Conservation (phyloP, 2,113 vertebrate species). For the Anhinga anhinga region DNA sequence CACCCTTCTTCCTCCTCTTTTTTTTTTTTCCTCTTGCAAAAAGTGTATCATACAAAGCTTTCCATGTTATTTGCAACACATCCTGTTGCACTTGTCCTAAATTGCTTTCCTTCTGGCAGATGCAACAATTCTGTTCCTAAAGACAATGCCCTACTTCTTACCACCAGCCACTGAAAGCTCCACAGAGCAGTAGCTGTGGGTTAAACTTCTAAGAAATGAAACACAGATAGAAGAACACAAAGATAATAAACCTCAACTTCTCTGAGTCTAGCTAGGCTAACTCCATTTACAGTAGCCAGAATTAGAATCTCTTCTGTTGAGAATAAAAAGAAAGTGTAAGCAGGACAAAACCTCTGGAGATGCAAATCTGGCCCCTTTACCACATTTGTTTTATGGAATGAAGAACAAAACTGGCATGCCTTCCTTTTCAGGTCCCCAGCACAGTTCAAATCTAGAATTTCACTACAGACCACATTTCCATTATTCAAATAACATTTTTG, state of each 20-base stretch:
- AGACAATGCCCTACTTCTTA: background rate
- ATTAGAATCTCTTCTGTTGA: background rate
- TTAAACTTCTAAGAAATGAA: background rate
- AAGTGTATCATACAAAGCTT: background rate
- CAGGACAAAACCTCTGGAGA: background rate
- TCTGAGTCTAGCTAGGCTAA: background rate
- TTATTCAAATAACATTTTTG: background rate
- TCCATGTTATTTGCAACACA: background rate
- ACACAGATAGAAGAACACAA: rapidly evolving
- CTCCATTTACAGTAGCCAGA: background rate
- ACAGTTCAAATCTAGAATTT: background rate
- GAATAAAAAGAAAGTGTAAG: background rate
- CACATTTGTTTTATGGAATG: background rate
- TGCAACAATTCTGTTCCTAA: background rate
- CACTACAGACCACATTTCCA: background rate
- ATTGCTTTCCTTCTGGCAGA: background rate
- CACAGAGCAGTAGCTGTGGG: background rate
- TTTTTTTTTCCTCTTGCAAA: background rate
- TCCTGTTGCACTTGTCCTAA: background rate
- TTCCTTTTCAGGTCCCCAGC: background rate
- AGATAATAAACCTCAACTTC: background rate
- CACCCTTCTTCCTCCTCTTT: background rate
- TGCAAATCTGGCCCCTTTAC: background rate
- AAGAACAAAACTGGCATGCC: background rate
- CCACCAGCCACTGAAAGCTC: background rate